Evolutionary conservation across 2,113 vertebrate species (phyloP).

Genomic region (Sinocyclocheilus maitianheensis): DNA sequence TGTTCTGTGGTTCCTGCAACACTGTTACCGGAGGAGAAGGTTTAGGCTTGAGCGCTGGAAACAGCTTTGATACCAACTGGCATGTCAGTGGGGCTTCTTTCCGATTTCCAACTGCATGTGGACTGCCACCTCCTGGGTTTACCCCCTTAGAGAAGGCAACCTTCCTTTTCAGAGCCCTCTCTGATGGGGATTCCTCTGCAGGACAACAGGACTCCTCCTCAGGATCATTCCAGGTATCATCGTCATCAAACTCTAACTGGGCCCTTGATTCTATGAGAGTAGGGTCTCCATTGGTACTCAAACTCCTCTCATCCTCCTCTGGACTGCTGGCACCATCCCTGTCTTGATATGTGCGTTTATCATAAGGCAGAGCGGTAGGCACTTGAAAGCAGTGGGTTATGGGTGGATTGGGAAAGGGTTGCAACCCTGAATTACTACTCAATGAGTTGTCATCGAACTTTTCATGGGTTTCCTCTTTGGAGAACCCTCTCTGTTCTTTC

Average conservation of each 20-base stretch:
- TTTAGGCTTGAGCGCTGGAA: slow-evolving; percentile 86
- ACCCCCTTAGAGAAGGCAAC: slow-evolving; percentile 76
- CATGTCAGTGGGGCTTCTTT: slow-evolving; percentile 74
- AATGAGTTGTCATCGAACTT: slow-evolving; percentile 54
- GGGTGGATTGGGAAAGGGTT: slow-evolving; percentile 35
- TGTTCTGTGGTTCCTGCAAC: slow-evolving; percentile 52
- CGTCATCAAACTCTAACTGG: slow-evolving; percentile 86
- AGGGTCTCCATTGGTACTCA: slow-evolving; percentile 62
- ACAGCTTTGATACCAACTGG: slow-evolving; percentile 85
- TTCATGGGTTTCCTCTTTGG: slow-evolving; percentile 37
- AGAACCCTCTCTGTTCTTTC: not conserved
- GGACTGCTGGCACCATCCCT: slow-evolving; percentile 53
- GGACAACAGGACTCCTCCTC: slow-evolving; percentile 70
- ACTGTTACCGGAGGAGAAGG: slow-evolving; percentile 60
- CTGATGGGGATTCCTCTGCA: slow-evolving; percentile 42
- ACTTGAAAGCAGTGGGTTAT: slow-evolving; percentile 61
- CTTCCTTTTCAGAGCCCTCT: slow-evolving; percentile 81
- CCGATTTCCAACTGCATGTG: slow-evolving; percentile 47
- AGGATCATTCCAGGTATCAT: slow-evolving; percentile 90
- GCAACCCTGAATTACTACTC: slow-evolving; percentile 62
- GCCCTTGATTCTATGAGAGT: slow-evolving; percentile 65
- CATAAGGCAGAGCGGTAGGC: slow-evolving; percentile 61
- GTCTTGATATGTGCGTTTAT: slow-evolving; percentile 74
- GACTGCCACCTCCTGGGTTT: slow-evolving; percentile 54
- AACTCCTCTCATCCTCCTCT: slow-evolving; percentile 50